Percentiles rank a stretch among this genome's conserved stretches.
phyloP scores from a whole-genome alignment of 2,113 vertebrate species.

The Prionailurus viverrinus region DNA sequence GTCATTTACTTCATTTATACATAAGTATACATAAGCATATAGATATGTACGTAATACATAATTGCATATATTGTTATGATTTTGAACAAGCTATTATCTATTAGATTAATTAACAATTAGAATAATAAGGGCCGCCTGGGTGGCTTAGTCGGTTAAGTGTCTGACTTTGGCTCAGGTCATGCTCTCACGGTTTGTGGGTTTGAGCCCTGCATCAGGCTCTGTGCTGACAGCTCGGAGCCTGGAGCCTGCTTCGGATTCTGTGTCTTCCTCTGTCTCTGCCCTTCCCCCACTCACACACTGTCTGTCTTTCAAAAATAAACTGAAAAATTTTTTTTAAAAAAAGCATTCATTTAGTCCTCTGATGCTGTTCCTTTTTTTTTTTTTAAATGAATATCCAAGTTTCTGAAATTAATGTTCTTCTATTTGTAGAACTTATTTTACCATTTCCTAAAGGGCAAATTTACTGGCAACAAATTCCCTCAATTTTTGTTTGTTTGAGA shows the following conservation, averaged over 20 bases:
- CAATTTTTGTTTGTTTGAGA: not conserved
- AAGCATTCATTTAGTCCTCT: not conserved
- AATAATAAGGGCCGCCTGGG: not conserved
- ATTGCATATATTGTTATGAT: not conserved
- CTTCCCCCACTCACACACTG: too few species aligned
- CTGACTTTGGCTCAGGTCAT: too few species aligned
- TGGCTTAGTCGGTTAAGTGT: too few species aligned
- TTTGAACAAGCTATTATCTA: not conserved
- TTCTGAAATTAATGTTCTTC: not conserved
- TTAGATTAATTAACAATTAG: constrained; percentile 20
- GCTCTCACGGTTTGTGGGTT: too few species aligned
- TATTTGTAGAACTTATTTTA: not conserved
- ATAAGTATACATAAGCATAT: not conserved
- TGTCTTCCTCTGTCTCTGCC: too few species aligned
- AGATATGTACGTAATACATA: not conserved
- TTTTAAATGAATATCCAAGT: not conserved
- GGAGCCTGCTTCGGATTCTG: too few species aligned
- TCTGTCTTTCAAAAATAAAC: too few species aligned
- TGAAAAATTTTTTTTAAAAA: not conserved
- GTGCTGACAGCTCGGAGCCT: too few species aligned
- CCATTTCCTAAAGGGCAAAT: not conserved
- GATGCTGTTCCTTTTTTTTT: not conserved
- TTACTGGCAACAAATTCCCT: not conserved
- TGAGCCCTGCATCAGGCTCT: too few species aligned
- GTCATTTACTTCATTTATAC: not conserved